Percentiles rank a stretch among this genome's conserved stretches.
These are phyloP conservation scores for Diphyllodes magnificus DNA, from an alignment of 2,113 vertebrate genomes.

Conservation along the genomic window DNA sequence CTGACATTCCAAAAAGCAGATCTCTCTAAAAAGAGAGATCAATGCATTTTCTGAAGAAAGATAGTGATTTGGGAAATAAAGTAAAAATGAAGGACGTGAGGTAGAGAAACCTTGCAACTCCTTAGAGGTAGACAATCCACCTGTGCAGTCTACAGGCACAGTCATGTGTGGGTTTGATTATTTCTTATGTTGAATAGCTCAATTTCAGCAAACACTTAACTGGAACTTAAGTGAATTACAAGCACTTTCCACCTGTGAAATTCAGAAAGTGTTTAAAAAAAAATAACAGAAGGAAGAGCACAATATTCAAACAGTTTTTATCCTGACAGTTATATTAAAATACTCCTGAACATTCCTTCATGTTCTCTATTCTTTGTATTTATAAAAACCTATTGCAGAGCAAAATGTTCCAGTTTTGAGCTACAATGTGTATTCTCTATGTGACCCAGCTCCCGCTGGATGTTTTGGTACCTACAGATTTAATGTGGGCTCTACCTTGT, in stretches of 20 bases:
- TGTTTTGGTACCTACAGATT: background rate
- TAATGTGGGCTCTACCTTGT: accelerated
- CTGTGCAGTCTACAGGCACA: background rate
- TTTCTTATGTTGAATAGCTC: background rate
- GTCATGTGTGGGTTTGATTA: background rate
- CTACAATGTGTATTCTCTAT: background rate
- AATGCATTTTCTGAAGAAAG: background rate
- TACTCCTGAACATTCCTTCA: background rate
- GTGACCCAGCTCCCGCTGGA: background rate
- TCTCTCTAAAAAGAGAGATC: background rate
- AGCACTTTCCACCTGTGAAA: background rate
- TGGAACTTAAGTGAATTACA: background rate
- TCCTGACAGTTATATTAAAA: background rate
- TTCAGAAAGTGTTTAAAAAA: background rate
- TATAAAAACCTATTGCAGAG: background rate
- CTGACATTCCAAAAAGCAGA: background rate
- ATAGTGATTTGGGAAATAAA: background rate
- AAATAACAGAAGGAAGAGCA: background rate
- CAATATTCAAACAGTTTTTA: background rate
- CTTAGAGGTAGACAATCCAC: background rate
- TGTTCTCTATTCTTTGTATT: background rate
- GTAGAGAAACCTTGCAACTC: background rate
- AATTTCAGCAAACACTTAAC: background rate
- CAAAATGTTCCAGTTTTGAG: background rate
- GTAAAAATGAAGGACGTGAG: background rate